phyloP scores from a whole-genome alignment of 2,888 invertebrate genomes.

The Drosophila mulleri region DNA sequence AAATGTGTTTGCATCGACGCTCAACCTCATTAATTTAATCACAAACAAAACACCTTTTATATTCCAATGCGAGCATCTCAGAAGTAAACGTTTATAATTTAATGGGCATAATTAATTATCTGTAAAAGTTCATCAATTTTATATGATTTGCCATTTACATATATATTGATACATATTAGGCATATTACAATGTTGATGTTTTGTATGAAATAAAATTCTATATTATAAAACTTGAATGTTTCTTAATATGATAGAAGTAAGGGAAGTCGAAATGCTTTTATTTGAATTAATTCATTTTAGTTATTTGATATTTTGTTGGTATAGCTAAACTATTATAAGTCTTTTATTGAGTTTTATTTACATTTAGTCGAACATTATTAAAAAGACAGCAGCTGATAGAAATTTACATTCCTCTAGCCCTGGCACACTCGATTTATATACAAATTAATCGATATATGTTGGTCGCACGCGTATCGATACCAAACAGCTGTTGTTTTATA shows the following conservation, averaged over 20 bases:
- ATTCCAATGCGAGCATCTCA: constrained; percentile 63
- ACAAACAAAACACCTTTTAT: constrained; percentile 15
- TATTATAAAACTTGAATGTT: constrained; percentile 12
- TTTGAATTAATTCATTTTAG: no score
- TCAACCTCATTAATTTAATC: constrained; percentile 49
- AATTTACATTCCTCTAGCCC: neutral
- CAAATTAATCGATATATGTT: neutral
- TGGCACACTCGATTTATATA: constrained; percentile 5
- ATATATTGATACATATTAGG: constrained; percentile 44
- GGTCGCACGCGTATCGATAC: constrained; percentile 23
- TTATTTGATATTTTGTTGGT: no score
- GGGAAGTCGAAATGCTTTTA: no score
- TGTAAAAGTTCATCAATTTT: constrained; percentile 40
- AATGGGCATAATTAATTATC: constrained; percentile 29
- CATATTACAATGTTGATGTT: constrained; percentile 67
- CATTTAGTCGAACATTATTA: neutral
- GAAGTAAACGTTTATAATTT: constrained; percentile 41
- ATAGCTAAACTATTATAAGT: no score
- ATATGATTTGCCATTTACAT: constrained; percentile 52
- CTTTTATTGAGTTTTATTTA: neutral
- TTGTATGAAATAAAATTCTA: constrained; percentile 58
- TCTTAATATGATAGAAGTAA: neutral
- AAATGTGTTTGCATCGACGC: neutral
- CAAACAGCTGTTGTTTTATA: constrained; percentile 64
- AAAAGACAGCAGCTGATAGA: neutral